phyloP scores from a whole-genome alignment of 2,888 invertebrate genomes.

The Maniola hyperantus region DNA sequence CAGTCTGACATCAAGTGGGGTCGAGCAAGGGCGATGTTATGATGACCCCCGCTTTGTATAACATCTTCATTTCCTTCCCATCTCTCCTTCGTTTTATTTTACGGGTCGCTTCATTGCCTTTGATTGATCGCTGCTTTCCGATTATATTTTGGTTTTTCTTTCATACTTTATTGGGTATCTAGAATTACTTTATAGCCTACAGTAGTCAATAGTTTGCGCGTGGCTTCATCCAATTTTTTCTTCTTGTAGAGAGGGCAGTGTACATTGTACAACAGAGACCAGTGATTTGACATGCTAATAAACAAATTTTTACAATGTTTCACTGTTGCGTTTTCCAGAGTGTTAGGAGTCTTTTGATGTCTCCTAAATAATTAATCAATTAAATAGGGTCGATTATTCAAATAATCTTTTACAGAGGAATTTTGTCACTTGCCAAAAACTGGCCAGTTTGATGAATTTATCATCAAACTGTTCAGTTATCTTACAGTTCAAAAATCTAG shows the following conservation, averaged over 20 bases:
- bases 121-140: slow-evolving; percentile 41
- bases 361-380: too few species aligned
- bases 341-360: too few species aligned
- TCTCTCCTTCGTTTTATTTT: slow-evolving; percentile 43
- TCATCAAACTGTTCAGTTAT: too few species aligned
- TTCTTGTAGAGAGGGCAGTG: not conserved
- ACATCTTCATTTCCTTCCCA: slow-evolving; percentile 57
- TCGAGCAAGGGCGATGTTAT: slow-evolving; percentile 55
- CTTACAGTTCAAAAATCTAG: too few species aligned
- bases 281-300: too few species aligned
- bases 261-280: too few species aligned
- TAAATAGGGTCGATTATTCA: too few species aligned
- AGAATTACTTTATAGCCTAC: slow-evolving; percentile 1
- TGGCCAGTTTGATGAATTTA: too few species aligned
- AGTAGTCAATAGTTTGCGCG: not conserved
- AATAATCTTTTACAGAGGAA: too few species aligned
- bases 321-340: too few species aligned
- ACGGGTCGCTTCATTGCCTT: slow-evolving; percentile 48
- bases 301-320: too few species aligned
- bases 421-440: too few species aligned
- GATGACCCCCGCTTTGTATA: slow-evolving; percentile 57
- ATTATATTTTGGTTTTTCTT: slow-evolving; percentile 19
- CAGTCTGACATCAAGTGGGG: slow-evolving; percentile 47
- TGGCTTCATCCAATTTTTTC: not conserved
- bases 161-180: not conserved